Evolutionary conservation across 2,797 vertebrate species (phyloP).

Genomic region (Nannoperca obscura): DNA sequence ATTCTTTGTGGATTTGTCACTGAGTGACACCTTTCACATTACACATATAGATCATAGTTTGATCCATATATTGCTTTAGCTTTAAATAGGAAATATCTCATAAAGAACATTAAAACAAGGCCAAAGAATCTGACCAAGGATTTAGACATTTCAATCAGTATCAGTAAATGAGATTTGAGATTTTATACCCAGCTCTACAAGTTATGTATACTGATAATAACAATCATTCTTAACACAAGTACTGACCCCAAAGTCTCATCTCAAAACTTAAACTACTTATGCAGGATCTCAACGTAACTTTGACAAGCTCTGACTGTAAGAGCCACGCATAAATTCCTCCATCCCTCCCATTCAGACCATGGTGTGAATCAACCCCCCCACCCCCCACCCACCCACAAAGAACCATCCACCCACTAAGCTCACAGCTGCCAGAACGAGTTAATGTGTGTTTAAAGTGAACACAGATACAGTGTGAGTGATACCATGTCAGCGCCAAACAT

Average conservation of each 20-base stretch:
- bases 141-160: neutral
- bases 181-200: neutral
- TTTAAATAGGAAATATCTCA: neutral
- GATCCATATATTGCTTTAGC: neutral
- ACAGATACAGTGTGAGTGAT: conserved; percentile 49
- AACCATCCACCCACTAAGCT: conserved; percentile 27
- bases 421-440: conserved; percentile 55
- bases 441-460: conserved; percentile 49
- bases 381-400: neutral
- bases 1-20: neutral
- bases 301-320: conserved; percentile 1
- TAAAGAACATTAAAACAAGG: neutral
- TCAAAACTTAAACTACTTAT: neutral
- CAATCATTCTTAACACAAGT: neutral
- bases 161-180: neutral
- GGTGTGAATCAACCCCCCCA: conserved; percentile 13
- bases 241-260: neutral
- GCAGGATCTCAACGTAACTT: conserved; percentile 9
- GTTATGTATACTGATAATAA: neutral
- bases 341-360: neutral
- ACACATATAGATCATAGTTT: neutral
- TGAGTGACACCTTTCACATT: neutral
- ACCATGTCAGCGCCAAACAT: conserved; percentile 61
- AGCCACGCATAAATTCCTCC: conserved; percentile 9
- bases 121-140: neutral